Conservation (phyloP, 2,113 vertebrate species). For the Tachysurus vachellii region DNA sequence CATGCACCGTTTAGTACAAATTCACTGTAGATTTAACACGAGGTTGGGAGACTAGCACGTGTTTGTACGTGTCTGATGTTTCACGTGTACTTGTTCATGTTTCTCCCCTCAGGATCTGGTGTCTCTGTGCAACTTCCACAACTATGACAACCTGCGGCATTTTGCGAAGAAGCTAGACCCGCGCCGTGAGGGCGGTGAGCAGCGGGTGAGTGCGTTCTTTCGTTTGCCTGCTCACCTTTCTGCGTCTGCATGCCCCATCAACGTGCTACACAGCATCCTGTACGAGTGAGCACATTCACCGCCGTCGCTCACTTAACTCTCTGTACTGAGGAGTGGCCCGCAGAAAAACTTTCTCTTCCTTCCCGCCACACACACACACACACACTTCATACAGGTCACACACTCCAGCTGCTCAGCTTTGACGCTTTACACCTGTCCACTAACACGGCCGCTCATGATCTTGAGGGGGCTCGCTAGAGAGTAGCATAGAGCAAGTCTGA, state of each 20-base stretch:
- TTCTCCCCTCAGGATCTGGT: slow-evolving; percentile 85
- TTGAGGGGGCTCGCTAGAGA: neutral
- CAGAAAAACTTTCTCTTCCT: neutral
- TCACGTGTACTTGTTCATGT: neutral
- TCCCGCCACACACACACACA: neutral
- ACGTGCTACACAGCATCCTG: slow-evolving; percentile 29
- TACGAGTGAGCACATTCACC: slow-evolving; percentile 24
- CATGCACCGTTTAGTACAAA: neutral
- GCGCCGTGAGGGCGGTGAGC: slow-evolving; percentile 94
- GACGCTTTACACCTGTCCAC: neutral
- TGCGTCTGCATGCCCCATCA: slow-evolving; percentile 34
- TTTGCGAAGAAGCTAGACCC: slow-evolving; percentile 98
- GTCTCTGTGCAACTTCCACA: slow-evolving; percentile 97
- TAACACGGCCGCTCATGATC: neutral
- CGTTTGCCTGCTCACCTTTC: slow-evolving; percentile 23
- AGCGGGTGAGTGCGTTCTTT: slow-evolving; percentile 84
- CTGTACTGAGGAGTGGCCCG: neutral
- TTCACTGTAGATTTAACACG: no score
- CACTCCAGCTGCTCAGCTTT: neutral
- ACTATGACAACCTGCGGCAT: slow-evolving; percentile 98
- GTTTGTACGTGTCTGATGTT: neutral
- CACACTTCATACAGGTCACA: neutral
- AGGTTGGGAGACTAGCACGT: neutral
- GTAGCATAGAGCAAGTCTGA: neutral
- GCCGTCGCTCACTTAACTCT: neutral